Conservation (phyloP, 2,113 vertebrate genomes). For the Thermophis baileyi region DNA sequence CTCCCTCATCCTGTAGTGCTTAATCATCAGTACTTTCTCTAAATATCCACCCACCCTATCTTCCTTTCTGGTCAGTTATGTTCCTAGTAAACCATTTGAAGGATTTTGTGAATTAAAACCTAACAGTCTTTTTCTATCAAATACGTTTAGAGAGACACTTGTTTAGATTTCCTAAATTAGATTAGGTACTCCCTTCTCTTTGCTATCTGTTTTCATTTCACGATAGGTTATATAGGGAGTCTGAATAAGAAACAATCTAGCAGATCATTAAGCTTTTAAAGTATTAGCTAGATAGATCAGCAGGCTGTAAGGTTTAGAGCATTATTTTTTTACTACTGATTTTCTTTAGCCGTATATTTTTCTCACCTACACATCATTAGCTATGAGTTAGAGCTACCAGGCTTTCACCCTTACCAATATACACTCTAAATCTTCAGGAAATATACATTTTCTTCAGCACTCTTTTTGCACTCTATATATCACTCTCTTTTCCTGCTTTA, state of each 20-base stretch:
- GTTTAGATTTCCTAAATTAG: neutral
- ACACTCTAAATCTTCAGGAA: constrained; percentile 13
- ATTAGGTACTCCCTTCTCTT: neutral
- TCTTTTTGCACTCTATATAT: accelerated
- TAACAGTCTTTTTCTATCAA: neutral
- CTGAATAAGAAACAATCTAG: neutral
- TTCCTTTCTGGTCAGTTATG: neutral
- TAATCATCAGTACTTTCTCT: neutral
- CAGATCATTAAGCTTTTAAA: neutral
- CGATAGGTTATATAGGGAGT: neutral
- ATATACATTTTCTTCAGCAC: constrained; percentile 32
- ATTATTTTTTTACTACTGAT: neutral
- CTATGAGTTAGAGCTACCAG: accelerated
- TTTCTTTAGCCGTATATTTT: constrained; percentile 5
- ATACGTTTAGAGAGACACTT: neutral
- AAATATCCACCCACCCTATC: neutral
- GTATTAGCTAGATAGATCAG: neutral
- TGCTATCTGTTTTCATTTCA: neutral
- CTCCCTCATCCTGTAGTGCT: neutral
- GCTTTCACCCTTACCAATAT: neutral
- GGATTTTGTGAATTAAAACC: neutral
- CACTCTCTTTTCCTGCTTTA: constrained; percentile 31
- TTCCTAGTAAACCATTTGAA: neutral
- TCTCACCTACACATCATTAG: constrained; percentile 5
- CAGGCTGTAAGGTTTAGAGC: neutral